Base-by-base conservation (phyloP, 1,140 invertebrate genomes). In the Sminthurinus signatus region DNA sequence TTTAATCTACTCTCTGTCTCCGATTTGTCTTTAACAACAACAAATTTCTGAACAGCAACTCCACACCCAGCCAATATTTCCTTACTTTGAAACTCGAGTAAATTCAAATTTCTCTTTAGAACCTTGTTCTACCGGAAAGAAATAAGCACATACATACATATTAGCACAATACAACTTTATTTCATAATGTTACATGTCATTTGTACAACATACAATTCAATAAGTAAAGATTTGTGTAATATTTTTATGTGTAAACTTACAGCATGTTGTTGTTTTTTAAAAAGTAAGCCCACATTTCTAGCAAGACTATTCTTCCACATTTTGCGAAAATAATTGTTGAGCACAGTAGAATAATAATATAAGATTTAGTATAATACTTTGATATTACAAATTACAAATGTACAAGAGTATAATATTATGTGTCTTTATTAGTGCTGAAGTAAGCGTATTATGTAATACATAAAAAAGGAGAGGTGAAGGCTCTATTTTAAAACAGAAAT, bases 51-150 rank as follows among this genome's bases (percentile, higher is more conserved):
- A 56, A 99, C 89, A 25, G 87, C 86, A 17, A 99, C 89, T 10
- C 90, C 88, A 80, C 89, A 84, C 73, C 94, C 86, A 65, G 85
- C 81, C 61, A 99, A 80, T 2, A 99, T 79, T 73, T 92, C 85
- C 80, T 99, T 99, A 74, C 95, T 97, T 75, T 98, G 95, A 77
- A 95, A 98, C 80, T 99, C 97, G 72, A 99, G 83, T 8, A 99
- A 80, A 82, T 98, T 98, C 51, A 99, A 80, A 74, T 85, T 77
- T 64, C 90, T 79, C 15, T 21, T 31, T 12, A 15, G 54, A n/a
- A n/a, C n/a, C n/a, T n/a, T 36, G 10, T 19, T 56, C n/a, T 8
- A 36, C 36, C 54, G 31, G 54, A 10, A 36, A 52, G 19, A 17
- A 52, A 2, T 5, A 8, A 23, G 27, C 4, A 28, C 44, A n/a